Evolutionary conservation across 2,888 invertebrate species (phyloP), one percentile per base, ranked within the genome.

Genomic region (Tipula lateralis): DNA sequence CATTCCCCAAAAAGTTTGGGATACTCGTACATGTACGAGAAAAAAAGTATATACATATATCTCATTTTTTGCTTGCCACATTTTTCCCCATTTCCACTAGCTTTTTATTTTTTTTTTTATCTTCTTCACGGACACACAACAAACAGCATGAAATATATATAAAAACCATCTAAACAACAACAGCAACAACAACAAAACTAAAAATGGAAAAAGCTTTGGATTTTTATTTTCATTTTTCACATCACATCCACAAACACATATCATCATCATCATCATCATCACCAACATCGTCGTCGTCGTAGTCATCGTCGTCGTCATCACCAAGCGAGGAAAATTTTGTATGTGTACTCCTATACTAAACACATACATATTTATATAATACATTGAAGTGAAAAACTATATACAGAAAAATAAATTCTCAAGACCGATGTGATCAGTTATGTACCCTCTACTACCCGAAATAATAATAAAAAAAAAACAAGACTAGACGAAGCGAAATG

Each of bases 81-180:
- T 19, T 66, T 66, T 66, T 66, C n/a, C 66, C 24, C 66, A 66
- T 66, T 66, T 24, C 66, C 66, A 24, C 66, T n/a, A 66, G 24
- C 66, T 66, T 66, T 66, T 66, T 44, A 44, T 44, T 44, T 44
- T 44, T 44, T 16, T 24, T 66, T 66, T 66, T 66, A 66, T 66
- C 66, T 66, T 66, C 66, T 66, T 66, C 66, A 66, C 66, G 66
- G 66, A 66, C 66, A 66, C 66, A 66, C 66, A 66, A 66, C 66
- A 66, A 66, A 66, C 66, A 66, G 66, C 66, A 66, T 66, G 66
- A 66, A 66, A 66, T n/a, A 66, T 66, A 24, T 66, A 66, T 66
- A 66, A 66, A 66, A 66, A 66, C 66, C 66, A 66, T 66, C 66
- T 66, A 66, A 66, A 66, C 24, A 66, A 66, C 66, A 66, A 66